A percentile compares a stretch with the other conserved stretches of the same genome.
These are phyloP conservation scores for Drosophila arawakana DNA, from an alignment of 1,140 invertebrate species.

Conservation along the genomic window DNA sequence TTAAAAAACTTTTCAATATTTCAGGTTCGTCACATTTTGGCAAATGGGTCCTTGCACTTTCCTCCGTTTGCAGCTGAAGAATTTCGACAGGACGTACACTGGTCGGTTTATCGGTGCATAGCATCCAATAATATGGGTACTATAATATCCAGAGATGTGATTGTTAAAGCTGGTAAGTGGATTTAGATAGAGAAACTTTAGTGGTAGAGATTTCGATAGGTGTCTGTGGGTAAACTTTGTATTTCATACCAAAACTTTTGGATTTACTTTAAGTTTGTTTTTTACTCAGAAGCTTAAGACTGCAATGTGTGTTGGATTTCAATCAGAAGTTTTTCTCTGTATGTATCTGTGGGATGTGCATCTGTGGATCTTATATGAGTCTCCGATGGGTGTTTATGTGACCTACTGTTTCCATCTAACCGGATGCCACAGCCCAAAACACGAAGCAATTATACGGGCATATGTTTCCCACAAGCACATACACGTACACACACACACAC, in stretches of 20 bases:
- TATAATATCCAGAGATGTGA: conserved; percentile 91
- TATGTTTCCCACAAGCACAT: background rate
- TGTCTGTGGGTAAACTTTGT: no score
- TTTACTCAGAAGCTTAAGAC: background rate
- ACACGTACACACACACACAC: background rate
- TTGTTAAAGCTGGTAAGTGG: conserved; percentile 90
- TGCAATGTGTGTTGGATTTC: background rate
- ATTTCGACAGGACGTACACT: conserved; percentile 90
- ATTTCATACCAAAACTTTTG: no score
- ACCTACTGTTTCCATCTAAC: conserved; percentile 18
- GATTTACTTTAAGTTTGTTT: no score
- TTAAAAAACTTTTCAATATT: conserved; percentile 15
- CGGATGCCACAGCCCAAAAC: conserved; percentile 20
- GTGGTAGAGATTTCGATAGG: background rate
- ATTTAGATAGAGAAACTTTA: background rate
- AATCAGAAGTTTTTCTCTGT: background rate
- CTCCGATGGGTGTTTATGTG: conserved; percentile 14
- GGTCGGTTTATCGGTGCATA: conserved; percentile 89
- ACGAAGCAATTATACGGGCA: conserved; percentile 22
- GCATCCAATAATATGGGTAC: conserved; percentile 90
- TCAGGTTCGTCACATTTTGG: conserved; percentile 72
- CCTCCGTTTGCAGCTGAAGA: conserved; percentile 89
- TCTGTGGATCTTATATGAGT: conserved; percentile 19
- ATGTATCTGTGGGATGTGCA: conserved; percentile 15
- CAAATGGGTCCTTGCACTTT: conserved; percentile 90